Evolutionary conservation across 2,888 invertebrate genomes (phyloP), one percentile per base, ranked within the genome.

Genomic region (Morpho helenor): DNA sequence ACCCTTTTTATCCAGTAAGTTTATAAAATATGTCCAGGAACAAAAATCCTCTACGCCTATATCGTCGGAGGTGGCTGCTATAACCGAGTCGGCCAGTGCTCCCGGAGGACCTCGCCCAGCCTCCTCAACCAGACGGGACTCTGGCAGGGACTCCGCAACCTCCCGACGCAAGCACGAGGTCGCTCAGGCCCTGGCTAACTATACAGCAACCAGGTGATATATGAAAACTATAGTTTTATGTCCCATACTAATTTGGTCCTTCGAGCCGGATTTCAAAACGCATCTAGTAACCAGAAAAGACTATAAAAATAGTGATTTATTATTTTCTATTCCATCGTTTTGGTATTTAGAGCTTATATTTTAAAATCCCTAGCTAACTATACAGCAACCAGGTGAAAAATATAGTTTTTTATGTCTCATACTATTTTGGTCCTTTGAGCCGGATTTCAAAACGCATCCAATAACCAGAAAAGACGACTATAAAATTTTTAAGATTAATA

Each of bases 131-230:
- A 66, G 82, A 0, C 63, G 88, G 2, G 87, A 87, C 76, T 84
- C 84, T 2, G 86, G 87, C 2, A 66, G 87, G 40, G 87, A 87
- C 73, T 85, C 87, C 56, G 91, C 74, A 60, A 76, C 83, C 0
- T 82, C 82, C 0, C 67, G 94, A 52, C 91, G 93, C 65, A 96
- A 96, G 84, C 94, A 95, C 52, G 98, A 99, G 88, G 96, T 99
- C 63, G 99, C 98, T 0, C 96, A 97, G 78, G 98, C 98, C 2
- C 95, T 99, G 59, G 98, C 98, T 0, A 95, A 95, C 6, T 99
- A 98, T 77, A 95, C 96, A 64, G 97, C 98, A 1, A 96, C 95
- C n/a, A 87, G 88, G 87, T 85, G n/a, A n/a, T n/a, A n/a, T n/a
- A n/a, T n/a, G n/a, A 9, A 46, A n/a, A n/a, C 5, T 46, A 16